A percentile compares a stretch with the other conserved stretches of the same genome.
Conservation (phyloP, 2,797 vertebrate genomes). For the Oreortyx pictus region DNA sequence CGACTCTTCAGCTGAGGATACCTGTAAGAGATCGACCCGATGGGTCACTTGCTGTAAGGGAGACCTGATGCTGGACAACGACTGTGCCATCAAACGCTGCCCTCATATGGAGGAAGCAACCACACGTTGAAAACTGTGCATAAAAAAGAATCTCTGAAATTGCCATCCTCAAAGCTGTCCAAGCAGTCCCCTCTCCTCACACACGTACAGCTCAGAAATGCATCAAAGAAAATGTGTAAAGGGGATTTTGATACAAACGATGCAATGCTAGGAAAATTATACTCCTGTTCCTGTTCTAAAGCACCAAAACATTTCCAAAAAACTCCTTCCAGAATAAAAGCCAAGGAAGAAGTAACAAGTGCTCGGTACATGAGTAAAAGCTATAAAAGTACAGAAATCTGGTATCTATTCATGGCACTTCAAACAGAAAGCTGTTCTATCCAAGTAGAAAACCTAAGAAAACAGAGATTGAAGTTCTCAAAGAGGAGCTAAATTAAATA, state of each 20-base stretch:
- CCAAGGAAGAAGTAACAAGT: neutral
- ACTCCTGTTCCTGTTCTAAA: neutral
- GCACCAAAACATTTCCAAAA: neutral
- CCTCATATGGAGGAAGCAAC: fast-evolving
- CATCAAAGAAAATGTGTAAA: neutral
- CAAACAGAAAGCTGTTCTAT: neutral
- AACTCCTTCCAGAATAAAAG: neutral
- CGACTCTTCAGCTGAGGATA: neutral
- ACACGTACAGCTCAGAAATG: neutral
- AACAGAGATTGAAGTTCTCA: neutral
- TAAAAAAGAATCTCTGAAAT: neutral
- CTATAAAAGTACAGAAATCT: neutral
- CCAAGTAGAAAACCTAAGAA: neutral
- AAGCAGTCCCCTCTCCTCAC: neutral
- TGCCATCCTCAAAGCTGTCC: neutral
- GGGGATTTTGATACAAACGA: neutral
- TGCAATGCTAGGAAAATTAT: neutral
- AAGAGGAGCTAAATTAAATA: neutral
- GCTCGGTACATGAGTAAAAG: neutral
- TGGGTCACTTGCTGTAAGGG: fast-evolving
- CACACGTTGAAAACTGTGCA: neutral
- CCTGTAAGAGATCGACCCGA: fast-evolving
- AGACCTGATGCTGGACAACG: neutral
- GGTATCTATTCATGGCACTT: neutral
- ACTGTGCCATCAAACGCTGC: neutral